phyloP scores from a whole-genome alignment of 2,113 vertebrate species.

The Labeo catla region DNA sequence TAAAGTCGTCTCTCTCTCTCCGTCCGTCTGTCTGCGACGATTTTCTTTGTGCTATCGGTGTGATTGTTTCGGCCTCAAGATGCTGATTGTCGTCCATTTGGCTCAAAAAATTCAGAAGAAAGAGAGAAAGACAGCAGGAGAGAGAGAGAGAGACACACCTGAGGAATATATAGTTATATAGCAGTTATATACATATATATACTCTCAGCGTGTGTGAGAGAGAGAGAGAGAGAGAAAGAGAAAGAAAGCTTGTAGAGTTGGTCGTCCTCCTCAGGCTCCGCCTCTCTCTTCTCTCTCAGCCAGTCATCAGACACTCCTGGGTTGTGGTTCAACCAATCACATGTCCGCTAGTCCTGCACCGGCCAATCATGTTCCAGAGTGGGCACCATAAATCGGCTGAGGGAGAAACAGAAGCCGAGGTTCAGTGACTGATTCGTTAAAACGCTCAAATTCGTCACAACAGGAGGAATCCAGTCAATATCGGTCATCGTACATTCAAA shows the following conservation, averaged over 20 bases:
- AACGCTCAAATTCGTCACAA: neutral
- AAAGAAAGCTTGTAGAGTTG: conserved; percentile 6
- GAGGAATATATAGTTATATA: conserved; percentile 28
- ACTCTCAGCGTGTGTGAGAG: conserved; percentile 9
- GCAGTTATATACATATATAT: neutral
- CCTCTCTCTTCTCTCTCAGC: conserved; percentile 65
- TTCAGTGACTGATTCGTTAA: neutral
- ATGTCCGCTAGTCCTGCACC: conserved; percentile 62
- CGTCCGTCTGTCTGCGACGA: neutral
- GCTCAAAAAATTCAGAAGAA: conserved; percentile 45
- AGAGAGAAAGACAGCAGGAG: conserved; percentile 32
- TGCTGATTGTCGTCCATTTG: conserved; percentile 60
- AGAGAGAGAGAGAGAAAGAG: conserved; percentile 9
- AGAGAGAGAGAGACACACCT: conserved; percentile 37
- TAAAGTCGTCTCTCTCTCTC: conserved; percentile 34
- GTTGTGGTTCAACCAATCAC: conserved; percentile 66
- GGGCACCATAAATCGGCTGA: conserved; percentile 74
- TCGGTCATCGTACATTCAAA: neutral
- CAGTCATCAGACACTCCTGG: conserved; percentile 61
- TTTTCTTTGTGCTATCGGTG: conserved; percentile 41
- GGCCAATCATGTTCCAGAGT: conserved; percentile 78
- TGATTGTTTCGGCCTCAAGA: conserved; percentile 65
- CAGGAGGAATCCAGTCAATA: conserved; percentile 26
- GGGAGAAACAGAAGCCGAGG: conserved; percentile 49
- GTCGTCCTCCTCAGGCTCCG: conserved; percentile 43